Conservation (phyloP, 2,888 invertebrate species). For the Caenorhabditis doughertyi region DNA sequence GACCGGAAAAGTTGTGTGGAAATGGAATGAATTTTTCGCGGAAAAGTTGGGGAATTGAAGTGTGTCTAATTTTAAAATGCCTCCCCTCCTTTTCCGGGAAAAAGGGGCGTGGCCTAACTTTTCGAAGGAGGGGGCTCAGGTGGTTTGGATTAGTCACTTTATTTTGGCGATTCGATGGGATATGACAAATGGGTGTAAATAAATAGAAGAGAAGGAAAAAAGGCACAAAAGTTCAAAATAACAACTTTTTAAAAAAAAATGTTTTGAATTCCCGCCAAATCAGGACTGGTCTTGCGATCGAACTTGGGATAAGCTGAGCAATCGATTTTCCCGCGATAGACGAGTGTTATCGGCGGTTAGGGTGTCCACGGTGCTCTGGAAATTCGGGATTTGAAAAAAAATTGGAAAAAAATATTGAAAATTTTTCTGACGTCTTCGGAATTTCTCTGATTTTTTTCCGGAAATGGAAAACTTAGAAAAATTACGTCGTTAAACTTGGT, state of each 20-base stretch:
- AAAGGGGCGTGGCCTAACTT: slow-evolving; percentile 33
- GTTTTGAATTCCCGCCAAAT: too few species aligned
- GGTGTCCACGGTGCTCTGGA: slow-evolving; percentile 85
- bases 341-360: slow-evolving; percentile 89
- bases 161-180: slow-evolving; percentile 16
- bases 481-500: too few species aligned
- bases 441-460: neutral
- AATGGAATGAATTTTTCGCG: neutral
- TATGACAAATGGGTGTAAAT: neutral
- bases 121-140: neutral
- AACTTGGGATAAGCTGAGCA: slow-evolving; percentile 59
- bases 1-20: neutral
- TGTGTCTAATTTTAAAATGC: slow-evolving; percentile 28
- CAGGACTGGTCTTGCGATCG: slow-evolving; percentile 37
- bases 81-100: neutral
- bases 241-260: neutral
- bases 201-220: neutral
- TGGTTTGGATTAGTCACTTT: slow-evolving; percentile 11
- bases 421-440: neutral
- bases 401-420: neutral
- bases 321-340: slow-evolving; percentile 84
- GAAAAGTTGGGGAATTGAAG: slow-evolving; percentile 32
- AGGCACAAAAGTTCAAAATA: slow-evolving; percentile 5
- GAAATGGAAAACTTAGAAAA: too few species aligned
- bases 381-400: neutral